A percentile compares a stretch with the other conserved stretches of the same genome.
phyloP scores from a whole-genome alignment of 2,113 vertebrate genomes.

The Notiomystis cincta region DNA sequence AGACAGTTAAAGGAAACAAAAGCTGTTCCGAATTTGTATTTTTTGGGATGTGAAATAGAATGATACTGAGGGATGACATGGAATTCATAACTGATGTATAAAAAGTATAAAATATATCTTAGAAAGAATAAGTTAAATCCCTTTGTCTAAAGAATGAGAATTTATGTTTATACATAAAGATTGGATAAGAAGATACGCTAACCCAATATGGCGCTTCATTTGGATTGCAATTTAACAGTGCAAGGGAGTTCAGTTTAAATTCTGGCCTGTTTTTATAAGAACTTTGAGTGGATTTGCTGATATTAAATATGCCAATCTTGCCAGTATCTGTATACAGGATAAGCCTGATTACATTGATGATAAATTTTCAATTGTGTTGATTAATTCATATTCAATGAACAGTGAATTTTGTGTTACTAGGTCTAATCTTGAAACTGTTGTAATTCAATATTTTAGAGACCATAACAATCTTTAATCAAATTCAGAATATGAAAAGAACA shows the following conservation, averaged over 20 bases:
- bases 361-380: background rate
- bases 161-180: background rate
- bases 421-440: background rate
- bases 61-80: background rate
- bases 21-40: background rate
- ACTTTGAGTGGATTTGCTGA: background rate
- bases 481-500: background rate
- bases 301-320: background rate
- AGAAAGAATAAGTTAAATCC: background rate
- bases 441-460: background rate
- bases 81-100: background rate
- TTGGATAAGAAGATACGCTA: background rate
- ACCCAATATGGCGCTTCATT: background rate
- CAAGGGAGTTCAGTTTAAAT: background rate
- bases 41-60: background rate
- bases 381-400: background rate
- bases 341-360: background rate
- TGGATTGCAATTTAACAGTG: background rate
- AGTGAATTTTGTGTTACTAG: background rate
- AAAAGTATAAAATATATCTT: background rate
- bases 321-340: background rate
- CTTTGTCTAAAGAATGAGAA: background rate
- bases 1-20: background rate
- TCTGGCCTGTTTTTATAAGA: background rate
- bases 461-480: background rate